Base-by-base conservation (phyloP, 30 jellyfish, hydroid and myxozoan genomes). In the Cassiopea xamachana region DNA sequence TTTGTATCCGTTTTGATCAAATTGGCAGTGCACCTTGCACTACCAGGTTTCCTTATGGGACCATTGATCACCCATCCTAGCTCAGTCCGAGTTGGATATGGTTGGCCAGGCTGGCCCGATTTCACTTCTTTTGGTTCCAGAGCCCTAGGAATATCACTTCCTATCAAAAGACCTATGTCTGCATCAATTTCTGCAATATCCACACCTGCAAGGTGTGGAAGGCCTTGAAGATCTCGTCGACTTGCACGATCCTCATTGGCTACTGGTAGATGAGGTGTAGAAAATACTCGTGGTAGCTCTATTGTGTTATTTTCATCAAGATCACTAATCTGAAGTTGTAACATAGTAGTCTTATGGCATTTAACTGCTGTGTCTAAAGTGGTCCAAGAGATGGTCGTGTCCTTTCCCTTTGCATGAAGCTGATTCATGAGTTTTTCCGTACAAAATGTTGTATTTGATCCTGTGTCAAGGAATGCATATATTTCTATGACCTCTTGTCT, bases 51-150 rank as follows among this genome's bases (percentile, higher is more conserved):
- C n/a, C 74, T 48, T 15, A 84, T 69, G 18, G 92, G 92, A 44
- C 92, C 92, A 10, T 49, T 71, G 55, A 84, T 17, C n/a, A 88
- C 46, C 92, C 92, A 84, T 43, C 92, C 92, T 18, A 84, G 59
- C 50, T 19, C 46, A 7, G 89, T 84, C 59, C 60, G 50, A 2
- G 73, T 70, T n/a, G 88, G 83, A 79, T 48, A 79, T 49, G 88
- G 88, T 16, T 73, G 77, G 27, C 88, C 88, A 48, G 55, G 46
- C 14, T 79, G 46, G 43, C 88, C 46, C 55, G 48, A 15, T 68
- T 15, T 59, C 47, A 82, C 87, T 44, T 79, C 88, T 48, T 79
- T 73, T 16, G 79, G 88, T 79, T 79, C 51, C 77, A 79, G 60
- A 16, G 88, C 88, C 77, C 43, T 45, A 44, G 88, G 88, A 7